Base-by-base conservation (phyloP, 2,888 invertebrate species). In the Gonocerus acuteangulatus region DNA sequence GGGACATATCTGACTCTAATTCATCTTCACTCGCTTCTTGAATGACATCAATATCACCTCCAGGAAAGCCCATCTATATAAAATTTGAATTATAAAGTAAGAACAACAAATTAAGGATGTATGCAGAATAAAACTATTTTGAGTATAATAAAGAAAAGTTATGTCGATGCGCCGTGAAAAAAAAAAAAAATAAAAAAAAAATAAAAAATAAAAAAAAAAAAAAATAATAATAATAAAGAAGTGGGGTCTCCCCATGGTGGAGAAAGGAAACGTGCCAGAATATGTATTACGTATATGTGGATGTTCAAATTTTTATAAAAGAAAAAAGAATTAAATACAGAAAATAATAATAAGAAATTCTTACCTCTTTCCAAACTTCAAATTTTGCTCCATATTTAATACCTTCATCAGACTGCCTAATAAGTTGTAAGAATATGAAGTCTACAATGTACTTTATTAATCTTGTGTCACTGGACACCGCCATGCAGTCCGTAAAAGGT, bases 351-450 rank as follows among this genome's bases (percentile, higher is more conserved):
- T n/a, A n/a, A n/a, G n/a, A n/a, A 47, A 6, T 45, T 9, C 32
- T 57, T 69, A 85, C 86, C 72, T 73, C 68, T 72, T 79, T 80
- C 89, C 89, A 89, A 3, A 85, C 86, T 27, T 78, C 71, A 60
- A 85, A 84, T 71, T 77, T 84, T 48, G 81, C 83, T 64, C 77
- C 73, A 71, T 83, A 83, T 67, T 85, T 84, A 13, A 85, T 73
- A 0, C 84, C 86, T 56, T 79, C 71, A 66, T 83, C 81, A 36
- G 86, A 85, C 74, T 91, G 90, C 13, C 82, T 76, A 60, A 91
- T 77, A 61, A 91, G 76, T 70, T 85, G 81, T 19, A 82, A 80
- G 67, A 91, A 85, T 48, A 89, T 76, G 49, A 82, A 75, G 36
- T 79, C 78, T 11, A 80, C 76, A 13, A 79, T 78, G 68, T 75